phyloP scores from a whole-genome alignment of 1,140 invertebrate species.

The Ylistrum balloti region DNA sequence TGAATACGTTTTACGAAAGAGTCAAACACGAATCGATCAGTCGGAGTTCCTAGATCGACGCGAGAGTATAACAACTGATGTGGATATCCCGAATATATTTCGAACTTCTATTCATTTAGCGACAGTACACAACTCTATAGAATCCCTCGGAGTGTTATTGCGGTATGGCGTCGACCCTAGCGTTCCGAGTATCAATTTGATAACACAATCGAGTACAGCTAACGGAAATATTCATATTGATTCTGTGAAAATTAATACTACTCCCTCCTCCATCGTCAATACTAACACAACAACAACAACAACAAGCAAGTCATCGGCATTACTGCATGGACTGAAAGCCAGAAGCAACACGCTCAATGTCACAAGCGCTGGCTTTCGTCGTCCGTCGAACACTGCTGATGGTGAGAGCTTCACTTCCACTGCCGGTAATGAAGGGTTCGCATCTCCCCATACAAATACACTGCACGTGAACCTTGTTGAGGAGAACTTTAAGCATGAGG shows the following conservation, averaged over 20 bases:
- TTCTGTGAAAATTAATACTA: slow-evolving; percentile 56
- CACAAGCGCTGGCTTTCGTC: slow-evolving; percentile 22
- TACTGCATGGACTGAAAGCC: neutral
- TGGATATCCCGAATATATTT: slow-evolving; percentile 82
- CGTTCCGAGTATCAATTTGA: slow-evolving; percentile 80
- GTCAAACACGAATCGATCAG: slow-evolving; percentile 70
- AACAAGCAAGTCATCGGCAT: slow-evolving; percentile 5
- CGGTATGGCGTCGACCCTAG: slow-evolving; percentile 85
- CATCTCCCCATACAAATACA: neutral
- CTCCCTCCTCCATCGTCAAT: slow-evolving; percentile 49
- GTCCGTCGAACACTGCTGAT: neutral
- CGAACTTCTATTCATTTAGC: slow-evolving; percentile 85
- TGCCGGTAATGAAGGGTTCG: neutral
- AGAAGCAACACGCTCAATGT: slow-evolving; percentile 14
- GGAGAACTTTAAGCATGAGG: neutral
- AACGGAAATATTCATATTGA: slow-evolving; percentile 56
- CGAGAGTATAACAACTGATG: slow-evolving; percentile 69
- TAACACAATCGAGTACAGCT: slow-evolving; percentile 67
- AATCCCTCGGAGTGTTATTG: slow-evolving; percentile 84
- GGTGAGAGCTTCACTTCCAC: neutral
- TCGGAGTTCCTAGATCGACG: slow-evolving; percentile 68
- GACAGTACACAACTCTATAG: slow-evolving; percentile 84
- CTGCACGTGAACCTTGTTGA: neutral
- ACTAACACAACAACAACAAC: neutral
- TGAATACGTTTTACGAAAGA: slow-evolving; percentile 66